These are phyloP conservation scores for Boulengeromyrus knoepffleri DNA, from an alignment of 2,113 vertebrate species.

Conservation along the genomic window DNA sequence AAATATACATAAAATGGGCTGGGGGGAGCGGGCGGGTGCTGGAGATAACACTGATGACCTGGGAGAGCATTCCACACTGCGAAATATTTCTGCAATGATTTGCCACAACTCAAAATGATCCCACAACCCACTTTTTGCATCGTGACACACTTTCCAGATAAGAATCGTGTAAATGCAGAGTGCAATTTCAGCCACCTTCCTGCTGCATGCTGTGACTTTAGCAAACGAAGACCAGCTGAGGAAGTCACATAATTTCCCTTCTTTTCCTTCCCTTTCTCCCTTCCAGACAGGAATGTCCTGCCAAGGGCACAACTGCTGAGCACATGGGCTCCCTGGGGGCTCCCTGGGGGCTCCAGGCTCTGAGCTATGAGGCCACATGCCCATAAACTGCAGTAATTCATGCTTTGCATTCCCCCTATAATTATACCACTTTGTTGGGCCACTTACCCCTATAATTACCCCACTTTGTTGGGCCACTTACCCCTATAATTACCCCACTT, in stretches of 20 bases:
- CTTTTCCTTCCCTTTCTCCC: neutral
- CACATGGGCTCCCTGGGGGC: neutral
- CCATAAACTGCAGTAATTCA: neutral
- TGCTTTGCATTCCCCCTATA: neutral
- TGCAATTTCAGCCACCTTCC: neutral
- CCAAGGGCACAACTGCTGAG: neutral
- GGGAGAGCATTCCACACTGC: neutral
- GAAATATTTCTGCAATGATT: neutral
- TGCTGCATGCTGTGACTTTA: neutral
- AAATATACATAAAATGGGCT: neutral
- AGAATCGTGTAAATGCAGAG: neutral
- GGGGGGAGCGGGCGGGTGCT: neutral
- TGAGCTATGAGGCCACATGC: neutral
- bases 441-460: neutral
- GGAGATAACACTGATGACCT: neutral
- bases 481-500: neutral
- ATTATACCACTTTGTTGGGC: neutral
- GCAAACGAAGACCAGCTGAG: neutral
- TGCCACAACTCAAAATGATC: neutral
- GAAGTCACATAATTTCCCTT: neutral
- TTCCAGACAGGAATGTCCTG: neutral
- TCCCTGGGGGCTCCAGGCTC: neutral
- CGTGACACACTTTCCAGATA: neutral
- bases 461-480: neutral
- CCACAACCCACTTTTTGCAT: neutral